A percentile compares a stretch with the other conserved stretches of the same genome.
Conservation (phyloP, 2,888 invertebrate genomes). For the Yponomeuta plumbellus region DNA sequence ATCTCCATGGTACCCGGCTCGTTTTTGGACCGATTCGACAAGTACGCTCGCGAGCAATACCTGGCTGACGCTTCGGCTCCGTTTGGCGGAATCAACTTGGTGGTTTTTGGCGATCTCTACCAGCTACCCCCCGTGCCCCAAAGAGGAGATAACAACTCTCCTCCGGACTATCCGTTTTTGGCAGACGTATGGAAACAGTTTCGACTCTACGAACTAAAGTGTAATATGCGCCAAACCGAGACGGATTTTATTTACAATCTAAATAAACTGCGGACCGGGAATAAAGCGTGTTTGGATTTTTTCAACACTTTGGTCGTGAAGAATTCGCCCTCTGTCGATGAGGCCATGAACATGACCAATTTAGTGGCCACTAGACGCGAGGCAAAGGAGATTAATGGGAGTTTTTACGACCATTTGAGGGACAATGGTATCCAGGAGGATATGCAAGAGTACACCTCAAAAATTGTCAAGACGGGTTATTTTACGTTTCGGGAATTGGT, state of each 20-base stretch:
- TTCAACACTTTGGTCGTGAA: constrained; percentile 4
- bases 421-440: not conserved
- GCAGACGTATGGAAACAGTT: not conserved
- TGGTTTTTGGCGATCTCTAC: constrained; percentile 1
- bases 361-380: constrained; percentile 7
- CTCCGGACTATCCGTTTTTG: not conserved
- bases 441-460: not conserved
- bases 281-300: constrained; percentile 2
- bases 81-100: too few relatives aligned
- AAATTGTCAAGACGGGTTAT: not conserved
- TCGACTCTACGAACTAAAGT: not conserved
- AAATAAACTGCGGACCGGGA: not conserved
- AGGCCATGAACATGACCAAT: constrained; percentile 5
- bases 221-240: not conserved
- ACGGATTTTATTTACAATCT: not conserved
- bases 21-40: not conserved
- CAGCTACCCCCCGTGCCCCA: not conserved
- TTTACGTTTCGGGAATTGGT: too few relatives aligned
- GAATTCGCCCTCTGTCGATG: not conserved
- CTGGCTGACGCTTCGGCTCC: too few relatives aligned
- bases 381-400: constrained; percentile 6
- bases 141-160: not conserved
- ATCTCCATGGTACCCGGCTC: constrained; percentile 3
- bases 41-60: not conserved
- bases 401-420: constrained; percentile 1